phyloP scores from a whole-genome alignment of 2,888 invertebrate species.

The Apodemia mormo region DNA sequence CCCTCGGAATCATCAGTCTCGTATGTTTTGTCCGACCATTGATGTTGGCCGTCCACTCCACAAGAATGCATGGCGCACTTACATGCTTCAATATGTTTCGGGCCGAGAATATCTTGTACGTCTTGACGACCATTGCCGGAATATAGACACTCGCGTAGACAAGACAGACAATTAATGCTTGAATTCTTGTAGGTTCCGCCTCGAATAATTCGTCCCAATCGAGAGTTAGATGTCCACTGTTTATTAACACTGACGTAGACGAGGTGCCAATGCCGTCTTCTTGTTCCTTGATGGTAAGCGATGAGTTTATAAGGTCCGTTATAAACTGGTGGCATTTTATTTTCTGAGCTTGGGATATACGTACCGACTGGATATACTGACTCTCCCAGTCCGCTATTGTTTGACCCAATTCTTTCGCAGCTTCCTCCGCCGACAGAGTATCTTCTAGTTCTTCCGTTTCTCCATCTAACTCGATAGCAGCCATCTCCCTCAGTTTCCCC shows the following conservation, averaged over 20 bases:
- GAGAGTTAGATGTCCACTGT: background rate
- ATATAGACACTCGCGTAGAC: constrained; percentile 41
- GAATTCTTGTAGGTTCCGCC: background rate
- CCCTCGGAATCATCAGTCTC: constrained; percentile 8
- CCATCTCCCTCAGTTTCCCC: background rate
- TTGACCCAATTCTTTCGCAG: background rate
- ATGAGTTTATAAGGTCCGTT: constrained; percentile 19
- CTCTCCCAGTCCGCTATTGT: background rate
- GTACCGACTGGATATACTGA: background rate
- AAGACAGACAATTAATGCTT: constrained; percentile 33
- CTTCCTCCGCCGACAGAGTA: background rate
- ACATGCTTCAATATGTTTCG: constrained; percentile 24
- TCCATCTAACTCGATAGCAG: background rate
- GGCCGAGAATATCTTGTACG: constrained; percentile 30
- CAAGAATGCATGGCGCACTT: constrained; percentile 25
- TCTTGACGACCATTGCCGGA: constrained; percentile 41
- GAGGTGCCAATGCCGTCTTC: constrained; percentile 22
- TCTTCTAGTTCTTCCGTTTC: background rate
- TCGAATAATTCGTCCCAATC: background rate
- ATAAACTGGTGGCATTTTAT: background rate
- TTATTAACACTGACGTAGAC: constrained; percentile 19
- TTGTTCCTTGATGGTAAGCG: constrained; percentile 16
- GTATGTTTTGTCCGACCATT: background rate
- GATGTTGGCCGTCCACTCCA: constrained; percentile 22
- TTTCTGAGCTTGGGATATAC: background rate